Base-by-base conservation (phyloP, 2,113 vertebrate genomes). In the Platysternon megacephalum region DNA sequence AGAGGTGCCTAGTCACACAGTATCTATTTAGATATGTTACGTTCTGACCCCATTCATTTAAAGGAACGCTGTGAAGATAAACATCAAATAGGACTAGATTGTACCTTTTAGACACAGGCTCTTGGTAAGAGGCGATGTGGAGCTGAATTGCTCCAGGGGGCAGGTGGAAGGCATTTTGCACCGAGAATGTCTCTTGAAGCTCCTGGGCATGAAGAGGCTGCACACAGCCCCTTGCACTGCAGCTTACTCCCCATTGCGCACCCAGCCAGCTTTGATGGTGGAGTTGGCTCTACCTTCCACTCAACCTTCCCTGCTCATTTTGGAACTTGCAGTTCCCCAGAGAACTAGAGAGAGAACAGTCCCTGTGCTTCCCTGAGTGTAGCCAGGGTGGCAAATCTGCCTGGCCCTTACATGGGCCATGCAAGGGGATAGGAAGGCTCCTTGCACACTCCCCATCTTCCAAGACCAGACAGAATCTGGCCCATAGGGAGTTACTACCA, bases 231-330 rank as follows among this genome's bases (percentile, higher is more conserved):
- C 16, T 84, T 32, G 11, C 52, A 81, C 13, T 72, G 48, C 35
- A 81, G 48, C 32, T 88, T 61, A 87, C 42, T 79, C 4, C 11
- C 78, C 6, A 10, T 84, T 58, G 11, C 12, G 28, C 56, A 11
- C 17, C 6, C 9, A 85, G n/a, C n/a, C n/a, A n/a, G n/a, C n/a
- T n/a, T n/a, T n/a, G n/a, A n/a, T n/a, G n/a, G n/a, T n/a, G n/a
- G n/a, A n/a, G 72, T 48, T 92, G 56, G 46, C 80, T 97, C 53
- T 92, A 87, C 80, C 93, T 88, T 51, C 72, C 91, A 89, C 78
- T 61, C 83, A 86, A n/a, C 51, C 89, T 29, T 55, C 51, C 87
- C 6, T 49, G 52, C 21, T 2, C 61, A 2, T 91, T 86, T 61
- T 8, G 24, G 24, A 79, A 5, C 4, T 35, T 7, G 39, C 58